These are phyloP conservation scores for Lates japonicus DNA, from an alignment of 2,797 vertebrate species.

Conservation along the genomic window DNA sequence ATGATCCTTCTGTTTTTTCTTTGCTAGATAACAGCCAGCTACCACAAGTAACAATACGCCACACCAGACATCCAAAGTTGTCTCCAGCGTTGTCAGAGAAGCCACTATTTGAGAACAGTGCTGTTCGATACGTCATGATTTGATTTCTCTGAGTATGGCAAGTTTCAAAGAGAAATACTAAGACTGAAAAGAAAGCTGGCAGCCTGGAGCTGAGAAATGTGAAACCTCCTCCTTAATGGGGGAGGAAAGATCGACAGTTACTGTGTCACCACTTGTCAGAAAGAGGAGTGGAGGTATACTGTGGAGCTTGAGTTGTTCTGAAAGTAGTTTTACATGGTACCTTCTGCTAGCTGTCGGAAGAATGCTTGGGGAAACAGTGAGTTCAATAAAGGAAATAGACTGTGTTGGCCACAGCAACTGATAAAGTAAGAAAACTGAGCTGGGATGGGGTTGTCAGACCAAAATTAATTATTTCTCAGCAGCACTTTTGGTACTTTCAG, in stretches of 20 bases:
- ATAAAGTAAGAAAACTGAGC: slow-evolving; percentile 33
- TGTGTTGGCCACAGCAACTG: slow-evolving; percentile 51
- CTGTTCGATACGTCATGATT: slow-evolving; percentile 74
- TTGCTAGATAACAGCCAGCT: slow-evolving; percentile 50
- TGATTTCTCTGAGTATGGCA: slow-evolving; percentile 76
- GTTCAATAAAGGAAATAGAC: slow-evolving; percentile 64
- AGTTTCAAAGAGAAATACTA: slow-evolving; percentile 73
- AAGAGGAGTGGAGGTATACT: slow-evolving; percentile 67
- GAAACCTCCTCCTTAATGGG: slow-evolving; percentile 81
- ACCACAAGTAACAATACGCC: slow-evolving; percentile 53
- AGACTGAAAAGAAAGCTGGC: slow-evolving; percentile 72
- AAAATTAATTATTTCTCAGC: slow-evolving; percentile 60
- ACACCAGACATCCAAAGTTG: slow-evolving; percentile 49
- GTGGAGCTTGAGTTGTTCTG: slow-evolving; percentile 74
- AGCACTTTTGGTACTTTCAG: slow-evolving; percentile 21
- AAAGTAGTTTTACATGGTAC: slow-evolving; percentile 78
- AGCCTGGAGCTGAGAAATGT: slow-evolving; percentile 74
- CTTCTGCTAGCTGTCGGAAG: slow-evolving; percentile 67
- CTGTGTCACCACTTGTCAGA: slow-evolving; percentile 81
- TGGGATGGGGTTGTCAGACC: slow-evolving; percentile 18
- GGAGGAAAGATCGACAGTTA: slow-evolving; percentile 82
- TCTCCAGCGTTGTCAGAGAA: slow-evolving; percentile 70
- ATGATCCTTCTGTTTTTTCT: neutral
- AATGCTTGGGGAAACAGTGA: slow-evolving; percentile 46
- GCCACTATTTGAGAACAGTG: slow-evolving; percentile 66